phyloP scores from a whole-genome alignment of 2,888 invertebrate genomes.

The Caenorhabditis sp. region DNA sequence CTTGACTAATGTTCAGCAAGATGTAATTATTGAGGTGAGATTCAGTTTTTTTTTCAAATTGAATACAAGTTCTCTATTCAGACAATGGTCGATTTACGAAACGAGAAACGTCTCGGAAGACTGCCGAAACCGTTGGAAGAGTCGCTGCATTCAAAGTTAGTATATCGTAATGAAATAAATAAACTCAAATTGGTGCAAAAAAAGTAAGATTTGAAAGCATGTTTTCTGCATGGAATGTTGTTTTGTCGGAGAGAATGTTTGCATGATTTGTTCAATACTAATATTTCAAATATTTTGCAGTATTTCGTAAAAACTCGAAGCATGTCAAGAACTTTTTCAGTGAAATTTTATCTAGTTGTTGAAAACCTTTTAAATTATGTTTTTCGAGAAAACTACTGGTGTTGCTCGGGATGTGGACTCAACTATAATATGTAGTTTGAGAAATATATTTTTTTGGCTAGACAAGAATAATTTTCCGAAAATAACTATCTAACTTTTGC shows the following conservation, averaged over 20 bases:
- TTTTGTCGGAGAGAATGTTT: background rate
- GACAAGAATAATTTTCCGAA: no score
- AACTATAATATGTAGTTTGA: no score
- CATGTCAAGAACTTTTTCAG: no score
- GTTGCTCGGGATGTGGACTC: no score
- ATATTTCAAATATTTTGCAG: no score
- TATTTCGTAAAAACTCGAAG: no score
- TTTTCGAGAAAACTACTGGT: no score
- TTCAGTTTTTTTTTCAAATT: background rate
- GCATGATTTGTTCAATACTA: no score
- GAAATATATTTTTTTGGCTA: no score
- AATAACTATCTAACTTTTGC: no score
- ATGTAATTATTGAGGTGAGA: conserved; percentile 29
- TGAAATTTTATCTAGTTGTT: no score
- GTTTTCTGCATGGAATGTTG: background rate
- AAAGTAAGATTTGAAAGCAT: conserved; percentile 16
- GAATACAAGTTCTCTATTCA: conserved; percentile 4
- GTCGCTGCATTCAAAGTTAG: conserved; percentile 31
- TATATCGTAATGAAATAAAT: conserved; percentile 3
- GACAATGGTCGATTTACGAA: conserved; percentile 34
- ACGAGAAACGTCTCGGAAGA: conserved; percentile 13
- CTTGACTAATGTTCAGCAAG: conserved; percentile 24
- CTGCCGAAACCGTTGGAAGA: conserved; percentile 20
- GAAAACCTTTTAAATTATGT: no score
- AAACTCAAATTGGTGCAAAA: conserved; percentile 14